A percentile compares a stretch with the other conserved stretches of the same genome.
Evolutionary conservation across 2,113 vertebrate genomes (phyloP).

Genomic region (Mionectes macconnelli): DNA sequence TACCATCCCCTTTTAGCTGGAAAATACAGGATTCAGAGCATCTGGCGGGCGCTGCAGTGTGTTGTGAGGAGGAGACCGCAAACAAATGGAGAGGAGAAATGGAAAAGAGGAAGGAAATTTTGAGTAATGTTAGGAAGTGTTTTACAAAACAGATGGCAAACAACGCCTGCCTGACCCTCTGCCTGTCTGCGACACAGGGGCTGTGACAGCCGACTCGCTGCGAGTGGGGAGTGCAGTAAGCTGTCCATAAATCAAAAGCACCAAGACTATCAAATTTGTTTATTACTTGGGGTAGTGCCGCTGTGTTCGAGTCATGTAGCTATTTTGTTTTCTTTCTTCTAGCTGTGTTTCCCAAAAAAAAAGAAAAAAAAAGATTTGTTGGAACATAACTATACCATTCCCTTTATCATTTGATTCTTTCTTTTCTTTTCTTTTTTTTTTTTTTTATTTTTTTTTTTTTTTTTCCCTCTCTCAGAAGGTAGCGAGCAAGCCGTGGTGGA

Average conservation of each 20-base stretch:
- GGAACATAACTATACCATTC: not conserved
- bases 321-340: not conserved
- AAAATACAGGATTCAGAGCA: not conserved
- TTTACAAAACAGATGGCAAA: not conserved
- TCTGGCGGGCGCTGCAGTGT: not conserved
- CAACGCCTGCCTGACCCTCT: not conserved
- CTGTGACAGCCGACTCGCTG: not conserved
- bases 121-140: not conserved
- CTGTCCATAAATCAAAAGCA: conserved; percentile 27
- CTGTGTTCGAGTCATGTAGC: not conserved
- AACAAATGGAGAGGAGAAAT: not conserved
- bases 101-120: not conserved
- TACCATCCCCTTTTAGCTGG: not conserved
- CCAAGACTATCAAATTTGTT: not conserved
- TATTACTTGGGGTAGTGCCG: not conserved
- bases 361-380: not conserved
- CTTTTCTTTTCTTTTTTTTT: not conserved
- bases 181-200: not conserved
- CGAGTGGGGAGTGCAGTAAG: not conserved
- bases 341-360: not conserved
- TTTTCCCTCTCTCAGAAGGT: not conserved
- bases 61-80: not conserved
- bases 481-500: not conserved
- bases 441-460: not conserved
- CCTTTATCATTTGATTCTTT: not conserved